phyloP scores from a whole-genome alignment of 2,888 invertebrate species.

The Epistrophella euchroma region DNA sequence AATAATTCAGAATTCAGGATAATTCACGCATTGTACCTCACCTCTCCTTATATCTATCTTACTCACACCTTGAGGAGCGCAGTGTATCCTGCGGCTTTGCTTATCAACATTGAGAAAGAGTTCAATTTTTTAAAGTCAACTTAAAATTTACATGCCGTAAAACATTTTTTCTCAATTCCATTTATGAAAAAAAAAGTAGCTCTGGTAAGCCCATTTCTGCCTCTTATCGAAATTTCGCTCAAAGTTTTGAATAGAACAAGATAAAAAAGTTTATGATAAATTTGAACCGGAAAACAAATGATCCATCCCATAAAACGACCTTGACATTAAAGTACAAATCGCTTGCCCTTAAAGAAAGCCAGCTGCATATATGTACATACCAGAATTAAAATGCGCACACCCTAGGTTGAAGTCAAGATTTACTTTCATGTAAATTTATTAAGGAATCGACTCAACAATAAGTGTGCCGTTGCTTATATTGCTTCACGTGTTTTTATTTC shows the following conservation, averaged over 20 bases:
- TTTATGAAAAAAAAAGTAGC: not conserved
- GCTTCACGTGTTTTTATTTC: not conserved
- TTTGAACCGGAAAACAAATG: not conserved
- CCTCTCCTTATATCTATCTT: too few relatives aligned
- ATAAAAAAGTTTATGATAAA: not conserved
- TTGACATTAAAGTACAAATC: constrained; percentile 1
- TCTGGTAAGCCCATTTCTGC: not conserved
- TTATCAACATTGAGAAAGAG: too few relatives aligned
- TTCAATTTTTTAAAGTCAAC: too few relatives aligned
- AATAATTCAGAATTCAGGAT: too few relatives aligned
- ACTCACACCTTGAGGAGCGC: too few relatives aligned
- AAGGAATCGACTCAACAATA: not conserved
- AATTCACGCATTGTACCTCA: too few relatives aligned
- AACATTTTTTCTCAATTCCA: too few relatives aligned
- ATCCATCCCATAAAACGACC: not conserved
- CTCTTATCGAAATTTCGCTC: not conserved
- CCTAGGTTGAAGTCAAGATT: not conserved
- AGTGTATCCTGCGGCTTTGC: too few relatives aligned
- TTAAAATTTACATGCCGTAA: too few relatives aligned
- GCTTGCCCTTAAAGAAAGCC: not conserved
- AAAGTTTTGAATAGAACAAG: not conserved
- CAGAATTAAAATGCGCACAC: not conserved
- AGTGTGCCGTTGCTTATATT: not conserved
- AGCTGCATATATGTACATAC: not conserved
- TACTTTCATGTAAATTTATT: not conserved